Conservation (phyloP, 2,888 invertebrate species). For the Platerodrilus igneus region DNA sequence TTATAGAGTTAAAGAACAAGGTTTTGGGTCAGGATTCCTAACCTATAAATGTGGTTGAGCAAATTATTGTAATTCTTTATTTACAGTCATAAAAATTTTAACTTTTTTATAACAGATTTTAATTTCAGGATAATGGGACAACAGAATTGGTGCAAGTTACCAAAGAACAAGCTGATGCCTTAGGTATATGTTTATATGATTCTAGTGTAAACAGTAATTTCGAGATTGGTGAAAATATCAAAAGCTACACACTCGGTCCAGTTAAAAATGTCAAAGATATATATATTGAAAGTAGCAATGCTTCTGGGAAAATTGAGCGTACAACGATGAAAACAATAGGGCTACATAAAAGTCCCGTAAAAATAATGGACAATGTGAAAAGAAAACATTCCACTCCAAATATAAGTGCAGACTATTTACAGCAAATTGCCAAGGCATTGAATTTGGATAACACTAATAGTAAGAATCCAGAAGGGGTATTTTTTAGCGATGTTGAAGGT, state of each 20-base stretch:
- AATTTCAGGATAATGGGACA: slow-evolving; percentile 18
- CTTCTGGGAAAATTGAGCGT: neutral
- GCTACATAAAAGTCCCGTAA: slow-evolving; percentile 23
- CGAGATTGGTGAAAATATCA: no score
- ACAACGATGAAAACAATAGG: slow-evolving; percentile 20
- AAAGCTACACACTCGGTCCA: neutral
- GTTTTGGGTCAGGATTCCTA: no score
- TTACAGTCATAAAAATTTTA: no score
- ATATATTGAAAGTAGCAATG: no score
- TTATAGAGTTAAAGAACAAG: no score
- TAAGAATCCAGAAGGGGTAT: no score
- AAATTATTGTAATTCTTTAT: no score
- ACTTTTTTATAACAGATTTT: no score
- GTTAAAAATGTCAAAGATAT: no score
- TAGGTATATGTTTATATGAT: neutral
- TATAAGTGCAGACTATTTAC: slow-evolving; percentile 18
- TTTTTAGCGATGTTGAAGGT: slow-evolving; percentile 4
- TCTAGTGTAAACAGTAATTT: neutral
- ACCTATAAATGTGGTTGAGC: no score
- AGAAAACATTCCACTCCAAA: slow-evolving; percentile 20
- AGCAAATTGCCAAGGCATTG: slow-evolving; percentile 19
- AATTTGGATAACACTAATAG: no score
- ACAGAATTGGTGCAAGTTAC: slow-evolving; percentile 23
- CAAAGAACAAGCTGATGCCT: slow-evolving; percentile 17
- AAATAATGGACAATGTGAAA: slow-evolving; percentile 20